phyloP scores from a whole-genome alignment of 2,797 vertebrate genomes.

The Lepus oiostolus region DNA sequence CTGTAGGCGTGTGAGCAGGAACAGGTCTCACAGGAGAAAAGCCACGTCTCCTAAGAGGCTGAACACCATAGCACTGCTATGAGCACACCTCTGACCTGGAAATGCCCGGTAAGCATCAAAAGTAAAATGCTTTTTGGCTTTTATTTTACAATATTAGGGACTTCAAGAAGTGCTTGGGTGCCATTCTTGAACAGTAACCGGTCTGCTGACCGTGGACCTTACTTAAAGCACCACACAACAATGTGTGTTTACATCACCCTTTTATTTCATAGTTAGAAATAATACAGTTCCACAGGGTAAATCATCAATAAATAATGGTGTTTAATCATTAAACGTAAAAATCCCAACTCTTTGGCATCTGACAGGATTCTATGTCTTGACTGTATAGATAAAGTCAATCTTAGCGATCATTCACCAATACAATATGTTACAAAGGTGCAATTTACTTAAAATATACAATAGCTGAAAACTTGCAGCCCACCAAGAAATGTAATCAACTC shows the following conservation, averaged over 20 bases:
- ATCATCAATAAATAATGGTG: conserved; percentile 86
- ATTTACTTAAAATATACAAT: conserved; percentile 82
- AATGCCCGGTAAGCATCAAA: background rate
- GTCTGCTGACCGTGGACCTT: background rate
- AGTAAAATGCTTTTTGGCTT: background rate
- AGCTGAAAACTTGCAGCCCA: conserved; percentile 79
- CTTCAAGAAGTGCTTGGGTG: conserved; percentile 17
- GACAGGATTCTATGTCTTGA: conserved; percentile 84
- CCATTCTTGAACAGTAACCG: conserved; percentile 27
- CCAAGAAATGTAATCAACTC: conserved; percentile 65
- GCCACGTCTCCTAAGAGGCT: background rate
- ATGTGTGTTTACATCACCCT: conserved; percentile 77
- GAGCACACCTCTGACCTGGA: conserved; percentile 34
- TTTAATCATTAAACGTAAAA: conserved; percentile 87
- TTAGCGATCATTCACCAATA: conserved; percentile 83
- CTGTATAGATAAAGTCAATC: conserved; percentile 86
- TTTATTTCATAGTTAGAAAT: conserved; percentile 90
- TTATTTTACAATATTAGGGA: conserved; percentile 28
- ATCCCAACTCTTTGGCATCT: conserved; percentile 88
- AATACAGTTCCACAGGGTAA: conserved; percentile 86
- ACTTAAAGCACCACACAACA: conserved; percentile 84
- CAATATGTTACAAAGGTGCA: conserved; percentile 85
- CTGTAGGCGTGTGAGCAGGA: background rate
- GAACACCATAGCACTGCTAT: background rate
- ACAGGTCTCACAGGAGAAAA: background rate